A percentile compares a stretch with the other conserved stretches of the same genome.
phyloP scores from a whole-genome alignment of 2,888 invertebrate species.

The Iselma pallidipennis region DNA sequence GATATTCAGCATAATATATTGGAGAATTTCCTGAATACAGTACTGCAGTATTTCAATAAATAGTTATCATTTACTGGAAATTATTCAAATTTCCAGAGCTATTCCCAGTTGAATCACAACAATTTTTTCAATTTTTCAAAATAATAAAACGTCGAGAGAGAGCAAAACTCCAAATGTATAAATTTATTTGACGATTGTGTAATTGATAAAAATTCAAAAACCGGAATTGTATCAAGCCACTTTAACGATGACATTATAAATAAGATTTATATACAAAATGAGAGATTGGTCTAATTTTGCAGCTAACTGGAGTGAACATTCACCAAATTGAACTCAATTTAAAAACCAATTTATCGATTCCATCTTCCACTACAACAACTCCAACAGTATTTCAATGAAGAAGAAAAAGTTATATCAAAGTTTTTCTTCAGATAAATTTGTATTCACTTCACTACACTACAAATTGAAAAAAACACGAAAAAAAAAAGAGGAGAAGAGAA shows the following conservation, averaged over 20 bases:
- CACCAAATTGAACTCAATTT: constrained; percentile 1
- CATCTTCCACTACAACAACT: constrained; percentile 1
- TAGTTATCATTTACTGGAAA: too few species aligned
- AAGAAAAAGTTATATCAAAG: not conserved
- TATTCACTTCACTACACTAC: not conserved
- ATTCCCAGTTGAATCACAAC: too few species aligned
- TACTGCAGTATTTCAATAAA: not conserved
- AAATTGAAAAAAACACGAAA: not conserved
- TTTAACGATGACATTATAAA: not conserved
- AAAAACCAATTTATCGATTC: constrained; percentile 3
- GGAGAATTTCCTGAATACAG: not conserved
- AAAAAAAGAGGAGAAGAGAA: too few species aligned
- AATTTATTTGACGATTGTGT: too few species aligned
- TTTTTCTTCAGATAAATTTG: not conserved
- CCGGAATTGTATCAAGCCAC: not conserved
- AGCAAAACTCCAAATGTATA: too few species aligned
- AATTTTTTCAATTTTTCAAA: too few species aligned
- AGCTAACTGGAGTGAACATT: not conserved
- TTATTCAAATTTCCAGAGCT: too few species aligned
- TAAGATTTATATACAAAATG: not conserved
- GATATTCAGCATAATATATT: not conserved
- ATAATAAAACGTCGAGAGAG: too few species aligned
- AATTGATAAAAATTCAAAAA: too few species aligned
- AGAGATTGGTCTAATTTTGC: constrained; percentile 2
- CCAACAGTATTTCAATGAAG: not conserved